Conservation (phyloP, 2,797 vertebrate genomes). For the Onychomys leucogaster region DNA sequence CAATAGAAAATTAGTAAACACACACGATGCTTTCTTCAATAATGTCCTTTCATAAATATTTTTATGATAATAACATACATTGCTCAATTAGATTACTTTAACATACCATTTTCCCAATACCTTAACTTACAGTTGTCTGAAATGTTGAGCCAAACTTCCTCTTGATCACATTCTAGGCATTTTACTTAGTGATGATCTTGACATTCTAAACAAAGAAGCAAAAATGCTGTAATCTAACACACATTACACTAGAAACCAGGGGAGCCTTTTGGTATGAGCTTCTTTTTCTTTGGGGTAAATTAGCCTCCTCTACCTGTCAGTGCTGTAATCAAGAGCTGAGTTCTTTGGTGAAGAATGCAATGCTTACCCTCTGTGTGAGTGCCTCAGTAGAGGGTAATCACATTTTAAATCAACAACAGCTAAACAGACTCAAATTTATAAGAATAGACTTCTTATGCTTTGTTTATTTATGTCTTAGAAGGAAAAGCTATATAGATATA, state of each 20-base stretch:
- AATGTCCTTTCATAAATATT: background rate
- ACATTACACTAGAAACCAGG: background rate
- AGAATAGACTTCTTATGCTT: background rate
- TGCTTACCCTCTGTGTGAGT: background rate
- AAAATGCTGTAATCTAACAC: background rate
- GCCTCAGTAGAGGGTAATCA: background rate
- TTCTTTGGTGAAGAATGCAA: background rate
- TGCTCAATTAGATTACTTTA: background rate
- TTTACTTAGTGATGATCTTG: background rate
- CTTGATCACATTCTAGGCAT: background rate
- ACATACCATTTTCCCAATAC: background rate
- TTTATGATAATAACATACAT: background rate
- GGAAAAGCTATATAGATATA: background rate
- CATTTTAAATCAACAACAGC: constrained; percentile 5
- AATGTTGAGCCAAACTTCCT: background rate
- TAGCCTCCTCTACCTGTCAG: background rate
- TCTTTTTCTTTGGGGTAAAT: background rate
- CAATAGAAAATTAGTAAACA: background rate
- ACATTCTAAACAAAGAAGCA: background rate
- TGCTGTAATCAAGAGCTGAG: background rate
- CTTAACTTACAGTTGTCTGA: background rate
- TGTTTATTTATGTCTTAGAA: constrained; percentile 32
- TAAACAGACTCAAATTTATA: constrained; percentile 26
- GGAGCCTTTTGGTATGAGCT: background rate
- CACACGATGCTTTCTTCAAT: background rate